A percentile compares a stretch with the other conserved stretches of the same genome.
Evolutionary conservation across 2,797 vertebrate genomes (phyloP).

Genomic region (Streptopelia turtur): DNA sequence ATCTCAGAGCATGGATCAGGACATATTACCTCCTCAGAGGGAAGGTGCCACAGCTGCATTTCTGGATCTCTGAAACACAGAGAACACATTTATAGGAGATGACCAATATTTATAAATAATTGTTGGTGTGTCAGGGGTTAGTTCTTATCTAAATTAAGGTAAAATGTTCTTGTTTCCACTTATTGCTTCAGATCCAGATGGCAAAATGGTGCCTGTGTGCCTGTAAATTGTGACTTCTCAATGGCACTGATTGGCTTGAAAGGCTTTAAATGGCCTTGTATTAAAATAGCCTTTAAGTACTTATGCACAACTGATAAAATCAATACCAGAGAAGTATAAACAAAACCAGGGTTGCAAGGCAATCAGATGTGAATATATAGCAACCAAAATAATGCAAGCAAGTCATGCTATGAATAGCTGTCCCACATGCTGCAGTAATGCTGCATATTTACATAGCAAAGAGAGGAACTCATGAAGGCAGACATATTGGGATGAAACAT

Average conservation of each 20-base stretch:
- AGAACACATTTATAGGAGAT: not conserved
- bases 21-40: not conserved
- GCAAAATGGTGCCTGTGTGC: not conserved
- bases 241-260: conserved; percentile 15
- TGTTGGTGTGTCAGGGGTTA: not conserved
- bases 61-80: not conserved
- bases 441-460: conserved; percentile 18
- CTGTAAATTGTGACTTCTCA: conserved; percentile 10
- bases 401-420: not conserved
- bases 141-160: not conserved
- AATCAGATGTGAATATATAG: conserved; percentile 1
- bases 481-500: not conserved
- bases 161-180: not conserved
- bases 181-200: not conserved
- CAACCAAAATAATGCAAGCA: not conserved
- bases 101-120: not conserved
- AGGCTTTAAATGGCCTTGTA: conserved; percentile 15
- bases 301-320: not conserved
- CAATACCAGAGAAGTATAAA: not conserved
- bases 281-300: conserved; percentile 32
- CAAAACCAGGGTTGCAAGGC: not conserved
- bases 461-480: not conserved
- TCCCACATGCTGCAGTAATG: not conserved
- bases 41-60: not conserved
- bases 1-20: not conserved